Conservation (phyloP, 1,140 invertebrate genomes). For the Megalopta genalis region DNA sequence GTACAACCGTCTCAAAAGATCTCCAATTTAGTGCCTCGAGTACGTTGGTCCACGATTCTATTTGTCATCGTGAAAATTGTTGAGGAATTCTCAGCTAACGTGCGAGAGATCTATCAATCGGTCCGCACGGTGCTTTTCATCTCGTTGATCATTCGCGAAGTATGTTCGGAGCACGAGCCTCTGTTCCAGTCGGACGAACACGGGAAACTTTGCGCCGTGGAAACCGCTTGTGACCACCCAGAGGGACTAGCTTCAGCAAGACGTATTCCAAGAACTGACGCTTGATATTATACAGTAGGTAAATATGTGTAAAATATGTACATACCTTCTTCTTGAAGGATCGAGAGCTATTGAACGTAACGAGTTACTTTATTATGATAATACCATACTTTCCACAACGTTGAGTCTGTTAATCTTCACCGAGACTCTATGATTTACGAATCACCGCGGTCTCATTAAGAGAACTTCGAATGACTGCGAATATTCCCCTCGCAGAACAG, state of each 20-base stretch:
- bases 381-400: not conserved
- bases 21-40: no score
- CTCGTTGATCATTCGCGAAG: not conserved
- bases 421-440: no score
- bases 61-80: not conserved
- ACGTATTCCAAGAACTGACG: conserved; percentile 38
- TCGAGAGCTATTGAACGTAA: conserved; percentile 34
- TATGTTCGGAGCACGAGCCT: not conserved
- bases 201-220: conserved; percentile 26
- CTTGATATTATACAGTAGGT: conserved; percentile 27
- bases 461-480: no score
- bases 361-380: conserved; percentile 21
- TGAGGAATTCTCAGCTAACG: not conserved
- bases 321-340: not conserved
- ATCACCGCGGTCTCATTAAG: no score
- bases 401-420: no score
- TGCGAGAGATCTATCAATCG: not conserved
- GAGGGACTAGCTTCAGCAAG: conserved; percentile 29
- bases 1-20: no score
- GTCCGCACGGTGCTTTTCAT: not conserved
- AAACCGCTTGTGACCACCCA: conserved; percentile 47
- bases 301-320: not conserved
- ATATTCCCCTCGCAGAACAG: no score
- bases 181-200: conserved; percentile 16
- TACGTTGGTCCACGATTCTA: not conserved